A percentile compares a stretch with the other conserved stretches of the same genome.
Evolutionary conservation across 2,888 invertebrate genomes (phyloP).

Genomic region (Anthrax anthrax): DNA sequence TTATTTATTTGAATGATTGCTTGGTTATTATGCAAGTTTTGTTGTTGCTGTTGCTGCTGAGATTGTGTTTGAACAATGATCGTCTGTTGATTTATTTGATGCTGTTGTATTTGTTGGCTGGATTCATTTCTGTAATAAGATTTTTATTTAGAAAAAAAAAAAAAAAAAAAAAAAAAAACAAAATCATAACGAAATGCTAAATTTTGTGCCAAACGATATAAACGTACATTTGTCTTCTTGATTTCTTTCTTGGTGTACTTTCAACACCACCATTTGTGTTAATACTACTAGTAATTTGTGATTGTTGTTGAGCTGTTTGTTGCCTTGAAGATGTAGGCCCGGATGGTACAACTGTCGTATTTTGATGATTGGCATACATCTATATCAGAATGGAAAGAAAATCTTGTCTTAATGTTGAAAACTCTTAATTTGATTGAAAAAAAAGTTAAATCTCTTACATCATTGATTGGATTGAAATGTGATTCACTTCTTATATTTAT

Average conservation of each 20-base stretch:
- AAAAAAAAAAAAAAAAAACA: background rate
- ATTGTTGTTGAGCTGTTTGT: slow-evolving; percentile 8
- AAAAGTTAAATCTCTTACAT: slow-evolving; percentile 18
- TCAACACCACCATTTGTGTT: slow-evolving; percentile 35
- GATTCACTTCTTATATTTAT: slow-evolving; percentile 24
- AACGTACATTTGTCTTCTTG: slow-evolving; percentile 74
- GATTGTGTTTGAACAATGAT: slow-evolving; percentile 14
- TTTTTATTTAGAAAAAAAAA: background rate
- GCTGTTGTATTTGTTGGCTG: slow-evolving; percentile 18
- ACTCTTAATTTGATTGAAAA: background rate
- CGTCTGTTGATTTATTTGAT: slow-evolving; percentile 4
- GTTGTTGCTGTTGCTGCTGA: slow-evolving; percentile 13
- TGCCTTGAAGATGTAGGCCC: slow-evolving; percentile 1
- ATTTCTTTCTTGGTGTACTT: slow-evolving; percentile 71
- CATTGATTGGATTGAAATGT: slow-evolving; percentile 34
- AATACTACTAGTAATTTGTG: slow-evolving; percentile 20
- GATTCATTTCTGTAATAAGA: slow-evolving; percentile 25
- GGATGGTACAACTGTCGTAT: slow-evolving; percentile 1
- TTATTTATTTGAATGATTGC: background rate
- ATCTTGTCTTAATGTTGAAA: background rate
- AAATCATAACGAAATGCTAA: too few species aligned
- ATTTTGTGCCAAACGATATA: background rate
- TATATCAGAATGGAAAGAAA: slow-evolving; percentile 11
- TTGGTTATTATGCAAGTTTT: slow-evolving; percentile 4
- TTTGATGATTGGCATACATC: slow-evolving; percentile 28